Base-by-base conservation (phyloP, 2,797 vertebrate species). In the Lophotriccus pileatus region DNA sequence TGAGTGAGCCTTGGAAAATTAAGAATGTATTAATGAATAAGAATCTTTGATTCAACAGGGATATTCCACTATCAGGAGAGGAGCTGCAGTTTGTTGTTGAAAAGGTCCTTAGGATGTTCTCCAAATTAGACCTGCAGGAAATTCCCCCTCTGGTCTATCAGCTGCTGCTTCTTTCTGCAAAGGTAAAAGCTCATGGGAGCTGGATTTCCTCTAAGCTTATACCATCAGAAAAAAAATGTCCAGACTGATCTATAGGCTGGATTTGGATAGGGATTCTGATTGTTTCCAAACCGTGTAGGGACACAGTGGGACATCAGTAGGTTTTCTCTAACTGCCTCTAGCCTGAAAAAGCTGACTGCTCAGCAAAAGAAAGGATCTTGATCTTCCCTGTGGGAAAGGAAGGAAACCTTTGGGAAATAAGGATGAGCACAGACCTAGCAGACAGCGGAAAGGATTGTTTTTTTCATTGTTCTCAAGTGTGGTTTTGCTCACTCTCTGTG, bases 131-230 rank as follows among this genome's bases (percentile, higher is more conserved):
- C 78, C 98, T 99, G 75, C 99, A 99, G 95, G 99, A 99, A 97
- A 98, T 99, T 59, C 99, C 99, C 5, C 99, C 99, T 30, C 95
- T 99, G 80, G 98, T 99, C 94, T 99, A 99, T 97, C 99, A 99
- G 94, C 98, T 99, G 79, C 98, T 99, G 64, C 97, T 99, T 77
- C 98, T 99, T 88, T 98, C 98, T 93, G 98, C 98, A 86, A 99
- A 99, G 98, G 99, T 99, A 96, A 84, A 67, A 81, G 23, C 25
- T 86, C 36, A 19, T 0, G 0, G 67, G 60, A 77, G 10, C 30
- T 86, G 68, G 5, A 28, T 55, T 81, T 27, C 19, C 9, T 7
- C 19, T 39, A 32, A 17, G 12, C 10, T 41, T 43, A 16, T 27
- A 39, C 8, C 13, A 18, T 24, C 19, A 70, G 41, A 14, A 52